A percentile compares a stretch with the other conserved stretches of the same genome.
phyloP scores from a whole-genome alignment of 1,140 invertebrate species.

The Drosophila repleta region DNA sequence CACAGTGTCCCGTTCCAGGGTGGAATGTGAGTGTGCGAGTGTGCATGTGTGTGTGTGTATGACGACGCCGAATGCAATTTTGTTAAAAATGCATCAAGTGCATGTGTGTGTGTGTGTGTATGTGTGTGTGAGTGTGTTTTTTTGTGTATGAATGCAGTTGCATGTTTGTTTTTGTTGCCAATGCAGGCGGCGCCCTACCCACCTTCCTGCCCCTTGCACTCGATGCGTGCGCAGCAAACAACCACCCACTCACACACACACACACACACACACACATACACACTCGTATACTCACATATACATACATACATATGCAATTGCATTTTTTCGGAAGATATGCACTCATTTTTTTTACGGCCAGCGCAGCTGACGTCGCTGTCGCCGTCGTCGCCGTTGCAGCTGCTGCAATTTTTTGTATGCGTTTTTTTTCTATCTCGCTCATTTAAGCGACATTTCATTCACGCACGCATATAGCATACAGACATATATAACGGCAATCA shows the following conservation, averaged over 20 bases:
- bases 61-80: conserved; percentile 78
- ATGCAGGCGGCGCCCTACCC: conserved; percentile 49
- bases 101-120: conserved; percentile 48
- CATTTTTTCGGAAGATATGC: conserved; percentile 82
- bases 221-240: conserved; percentile 74
- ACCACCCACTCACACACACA: conserved; percentile 21
- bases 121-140: conserved; percentile 43
- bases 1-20: conserved; percentile 63
- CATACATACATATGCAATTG: conserved; percentile 60
- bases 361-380: conserved; percentile 33
- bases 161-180: conserved; percentile 81
- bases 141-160: conserved; percentile 75
- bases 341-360: conserved; percentile 71
- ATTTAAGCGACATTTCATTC: conserved; percentile 69
- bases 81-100: conserved; percentile 80
- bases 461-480: conserved; percentile 58
- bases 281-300: conserved; percentile 30
- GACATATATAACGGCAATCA: conserved; percentile 61
- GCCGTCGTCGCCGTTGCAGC: conserved; percentile 13
- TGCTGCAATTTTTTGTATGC: conserved; percentile 52
- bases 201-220: conserved; percentile 45
- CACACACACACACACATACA: conserved; percentile 16
- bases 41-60: conserved; percentile 35
- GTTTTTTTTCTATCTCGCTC: conserved; percentile 76
- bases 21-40: no score